Percentiles rank a stretch among this genome's conserved stretches.
Evolutionary conservation across 2,888 invertebrate species (phyloP).

Genomic region (Ariolimax columbianus): DNA sequence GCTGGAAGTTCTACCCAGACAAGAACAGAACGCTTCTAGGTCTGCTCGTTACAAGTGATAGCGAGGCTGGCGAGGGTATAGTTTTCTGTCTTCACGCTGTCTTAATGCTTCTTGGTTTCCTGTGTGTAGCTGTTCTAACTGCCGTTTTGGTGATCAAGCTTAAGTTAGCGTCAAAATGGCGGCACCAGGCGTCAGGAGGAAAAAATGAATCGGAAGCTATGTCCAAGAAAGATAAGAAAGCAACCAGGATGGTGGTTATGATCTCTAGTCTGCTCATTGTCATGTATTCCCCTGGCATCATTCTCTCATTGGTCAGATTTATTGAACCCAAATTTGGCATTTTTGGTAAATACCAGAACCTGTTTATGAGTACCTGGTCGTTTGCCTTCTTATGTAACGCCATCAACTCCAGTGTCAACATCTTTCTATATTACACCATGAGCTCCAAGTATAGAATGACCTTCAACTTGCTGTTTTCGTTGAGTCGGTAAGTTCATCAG

Average conservation of each 20-base stretch:
- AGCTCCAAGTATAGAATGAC: constrained; percentile 16
- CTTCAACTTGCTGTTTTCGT: background rate
- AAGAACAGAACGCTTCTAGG: constrained; percentile 7
- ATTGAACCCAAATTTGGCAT: constrained; percentile 10
- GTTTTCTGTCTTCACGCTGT: background rate
- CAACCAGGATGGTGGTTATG: background rate
- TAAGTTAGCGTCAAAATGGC: background rate
- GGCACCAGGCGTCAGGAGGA: background rate
- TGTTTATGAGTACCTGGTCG: constrained; percentile 9
- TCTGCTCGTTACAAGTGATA: background rate
- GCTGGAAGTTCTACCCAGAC: constrained; percentile 18
- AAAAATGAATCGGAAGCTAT: background rate
- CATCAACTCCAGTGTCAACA: constrained; percentile 29
- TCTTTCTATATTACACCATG: constrained; percentile 38
- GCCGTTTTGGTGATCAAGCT: background rate
- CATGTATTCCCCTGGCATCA: background rate
- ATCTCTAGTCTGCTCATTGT: background rate
- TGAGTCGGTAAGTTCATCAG: too few relatives aligned
- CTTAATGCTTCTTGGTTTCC: background rate
- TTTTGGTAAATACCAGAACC: background rate
- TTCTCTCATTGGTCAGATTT: background rate
- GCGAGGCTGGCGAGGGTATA: background rate
- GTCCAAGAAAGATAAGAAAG: background rate
- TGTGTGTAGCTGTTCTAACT: background rate
- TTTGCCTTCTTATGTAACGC: constrained; percentile 11